phyloP scores from a whole-genome alignment of 2,888 invertebrate genomes.

The Byasa hedistus region DNA sequence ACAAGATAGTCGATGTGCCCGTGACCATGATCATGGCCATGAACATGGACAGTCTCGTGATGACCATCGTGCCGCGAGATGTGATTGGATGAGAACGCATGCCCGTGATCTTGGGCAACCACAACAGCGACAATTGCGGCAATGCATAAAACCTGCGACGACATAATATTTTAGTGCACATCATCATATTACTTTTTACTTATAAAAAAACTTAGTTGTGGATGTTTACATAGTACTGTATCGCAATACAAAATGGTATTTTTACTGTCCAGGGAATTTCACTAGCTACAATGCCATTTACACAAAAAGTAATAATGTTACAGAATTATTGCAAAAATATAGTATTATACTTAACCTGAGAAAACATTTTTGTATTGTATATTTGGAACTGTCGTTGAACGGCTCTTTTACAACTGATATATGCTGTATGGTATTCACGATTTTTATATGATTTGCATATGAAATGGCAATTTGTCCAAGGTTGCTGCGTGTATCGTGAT shows the following conservation, averaged over 20 bases:
- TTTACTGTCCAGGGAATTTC: too few relatives aligned
- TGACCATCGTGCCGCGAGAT: constrained; percentile 58
- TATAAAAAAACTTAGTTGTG: too few relatives aligned
- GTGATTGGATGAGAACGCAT: constrained; percentile 57
- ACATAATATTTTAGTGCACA: too few relatives aligned
- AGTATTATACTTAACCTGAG: constrained; percentile 9
- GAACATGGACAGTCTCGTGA: constrained; percentile 47
- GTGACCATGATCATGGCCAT: constrained; percentile 49
- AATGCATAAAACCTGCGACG: constrained; percentile 44
- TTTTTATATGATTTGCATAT: constrained; percentile 12
- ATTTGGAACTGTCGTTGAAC: background rate
- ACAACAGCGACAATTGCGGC: constrained; percentile 44
- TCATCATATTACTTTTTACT: too few relatives aligned
- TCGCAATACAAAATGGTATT: too few relatives aligned
- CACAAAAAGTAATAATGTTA: background rate
- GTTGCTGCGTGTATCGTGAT: background rate
- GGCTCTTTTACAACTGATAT: constrained; percentile 5
- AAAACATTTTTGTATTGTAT: constrained; percentile 8
- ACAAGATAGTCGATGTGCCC: constrained; percentile 39
- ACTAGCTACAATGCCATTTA: too few relatives aligned
- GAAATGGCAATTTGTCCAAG: background rate
- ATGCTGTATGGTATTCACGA: background rate
- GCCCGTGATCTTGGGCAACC: constrained; percentile 42
- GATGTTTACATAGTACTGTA: too few relatives aligned
- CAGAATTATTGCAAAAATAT: background rate